Evolutionary conservation across 2,888 invertebrate species (phyloP), one percentile per base, ranked within the genome.

Genomic region (Nomada flava): DNA sequence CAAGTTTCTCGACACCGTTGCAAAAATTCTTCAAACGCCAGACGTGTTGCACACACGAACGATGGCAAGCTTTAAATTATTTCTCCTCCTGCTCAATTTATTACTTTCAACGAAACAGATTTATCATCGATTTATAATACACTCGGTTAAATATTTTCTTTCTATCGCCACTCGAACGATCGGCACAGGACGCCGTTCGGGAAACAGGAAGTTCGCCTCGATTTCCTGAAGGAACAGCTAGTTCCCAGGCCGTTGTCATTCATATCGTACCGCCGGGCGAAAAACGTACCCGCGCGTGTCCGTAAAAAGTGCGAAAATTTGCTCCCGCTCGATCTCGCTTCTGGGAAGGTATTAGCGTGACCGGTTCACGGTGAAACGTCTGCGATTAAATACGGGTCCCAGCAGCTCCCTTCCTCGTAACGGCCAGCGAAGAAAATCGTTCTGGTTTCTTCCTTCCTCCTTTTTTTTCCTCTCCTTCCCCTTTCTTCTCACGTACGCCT

Each of bases 261-360:
- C 70, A 88, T 89, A 85, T 86, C 87, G 88, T 86, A 87, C 88
- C 86, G 85, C 88, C 82, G 84, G 83, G 86, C 86, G 88, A 84
- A 83, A 83, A 88, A 75, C 81, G 81, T 42, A 57, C 80, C 59
- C 57, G 53, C 36, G 29, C 53, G 64, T 36, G 47, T 11, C 29
- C 47, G 26, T 60, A 73, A 76, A 76, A 74, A 59, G 57, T 52
- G 50, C 57, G 64, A 65, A 65, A 73, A 76, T 71, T 65, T 65
- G 29, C 20, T 50, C 5, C 36, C 79, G 23, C 55, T 63, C 44
- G 55, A 42, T 42, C 26, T 9, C 5, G 63, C 10, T 72, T 80
- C 80, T 57, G 11, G 52, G 80, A 80, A 79, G 50, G 44, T 63
- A 75, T 78, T 70, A 68, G 62, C 68, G 60, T 62, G 72, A 80